Percentiles rank a stretch among this genome's conserved stretches.
Evolutionary conservation across 1,140 invertebrate species (phyloP).

Genomic region (Bombus balteatus): DNA sequence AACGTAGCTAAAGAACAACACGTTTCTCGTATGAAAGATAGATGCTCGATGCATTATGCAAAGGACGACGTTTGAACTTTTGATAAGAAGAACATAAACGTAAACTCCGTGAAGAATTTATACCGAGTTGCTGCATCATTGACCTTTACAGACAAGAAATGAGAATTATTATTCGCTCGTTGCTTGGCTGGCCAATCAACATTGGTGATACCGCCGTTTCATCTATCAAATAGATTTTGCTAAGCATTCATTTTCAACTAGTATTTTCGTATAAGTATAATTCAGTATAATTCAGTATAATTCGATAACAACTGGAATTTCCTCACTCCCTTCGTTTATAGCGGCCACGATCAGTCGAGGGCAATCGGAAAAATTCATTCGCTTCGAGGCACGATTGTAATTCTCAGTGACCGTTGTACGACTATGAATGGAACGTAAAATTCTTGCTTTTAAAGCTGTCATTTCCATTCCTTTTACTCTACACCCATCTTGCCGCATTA

Average conservation of each 20-base stretch:
- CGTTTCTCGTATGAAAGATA: constrained; percentile 43
- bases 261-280: too few relatives aligned
- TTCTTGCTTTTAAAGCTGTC: background rate
- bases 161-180: constrained; percentile 37
- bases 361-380: constrained; percentile 26
- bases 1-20: constrained; percentile 16
- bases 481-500: background rate
- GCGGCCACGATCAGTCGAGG: background rate
- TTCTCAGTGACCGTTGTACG: background rate
- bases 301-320: background rate
- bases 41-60: constrained; percentile 73
- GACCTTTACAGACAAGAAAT: constrained; percentile 56
- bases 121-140: constrained; percentile 47
- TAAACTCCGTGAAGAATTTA: constrained; percentile 60
- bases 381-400: background rate
- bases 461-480: background rate
- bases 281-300: too few relatives aligned
- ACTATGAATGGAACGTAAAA: constrained; percentile 5
- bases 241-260: background rate
- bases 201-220: background rate
- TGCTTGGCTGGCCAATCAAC: too few relatives aligned
- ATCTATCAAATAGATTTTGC: background rate
- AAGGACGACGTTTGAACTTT: constrained; percentile 72
- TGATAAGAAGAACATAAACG: constrained; percentile 69
- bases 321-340: background rate